A percentile compares a stretch with the other conserved stretches of the same genome.
phyloP scores from a whole-genome alignment of 1,140 invertebrate genomes.

The Dolichoris vasculosae region DNA sequence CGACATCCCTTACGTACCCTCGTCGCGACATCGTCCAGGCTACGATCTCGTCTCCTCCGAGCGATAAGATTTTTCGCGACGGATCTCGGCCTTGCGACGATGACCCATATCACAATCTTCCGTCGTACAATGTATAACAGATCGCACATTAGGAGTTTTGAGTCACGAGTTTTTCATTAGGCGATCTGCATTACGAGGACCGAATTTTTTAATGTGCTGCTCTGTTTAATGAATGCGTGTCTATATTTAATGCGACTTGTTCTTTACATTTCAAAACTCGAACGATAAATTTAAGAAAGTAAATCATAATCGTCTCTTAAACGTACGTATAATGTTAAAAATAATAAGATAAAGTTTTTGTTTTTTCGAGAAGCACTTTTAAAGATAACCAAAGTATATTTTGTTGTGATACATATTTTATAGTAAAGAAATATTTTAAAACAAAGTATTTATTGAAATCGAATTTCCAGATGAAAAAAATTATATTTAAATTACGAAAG shows the following conservation, averaged over 20 bases:
- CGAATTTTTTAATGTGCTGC: slow-evolving; percentile 29
- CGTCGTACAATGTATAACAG: slow-evolving; percentile 20
- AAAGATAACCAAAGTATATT: slow-evolving; percentile 26
- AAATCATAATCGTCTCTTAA: slow-evolving; percentile 12
- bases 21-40: neutral
- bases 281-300: neutral
- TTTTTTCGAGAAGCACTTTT: slow-evolving; percentile 12
- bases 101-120: slow-evolving; percentile 42
- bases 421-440: slow-evolving; percentile 13
- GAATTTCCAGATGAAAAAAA: neutral
- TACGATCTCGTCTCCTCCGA: slow-evolving; percentile 41
- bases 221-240: neutral
- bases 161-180: neutral
- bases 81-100: slow-evolving; percentile 17
- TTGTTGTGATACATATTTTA: slow-evolving; percentile 32
- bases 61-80: slow-evolving; percentile 47
- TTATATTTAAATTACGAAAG: slow-evolving; percentile 35
- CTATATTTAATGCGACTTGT: neutral
- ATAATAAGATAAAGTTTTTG: slow-evolving; percentile 20
- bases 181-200: neutral
- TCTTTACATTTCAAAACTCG: neutral
- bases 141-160: neutral
- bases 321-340: slow-evolving; percentile 14
- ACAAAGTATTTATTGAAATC: slow-evolving; percentile 3
- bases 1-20: slow-evolving; percentile 26